Base-by-base conservation (phyloP, 2,113 vertebrate species). In the Tretioscincus oriximinensis region DNA sequence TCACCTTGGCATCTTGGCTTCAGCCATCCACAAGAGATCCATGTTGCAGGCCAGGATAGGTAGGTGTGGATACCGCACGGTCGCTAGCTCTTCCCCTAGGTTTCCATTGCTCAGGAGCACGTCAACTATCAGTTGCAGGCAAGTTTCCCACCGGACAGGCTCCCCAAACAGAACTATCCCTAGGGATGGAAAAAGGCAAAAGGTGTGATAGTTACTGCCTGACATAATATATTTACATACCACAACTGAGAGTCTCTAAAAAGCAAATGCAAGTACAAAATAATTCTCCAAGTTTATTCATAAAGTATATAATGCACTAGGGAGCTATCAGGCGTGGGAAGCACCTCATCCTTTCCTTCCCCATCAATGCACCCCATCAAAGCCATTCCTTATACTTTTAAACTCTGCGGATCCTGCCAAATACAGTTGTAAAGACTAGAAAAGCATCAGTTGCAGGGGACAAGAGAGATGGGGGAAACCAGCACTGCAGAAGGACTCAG, bases 21-120 rank as follows among this genome's bases (percentile, higher is more conserved):
- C 98, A 0, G 98, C 98, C 98, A 99, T 99, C 98, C 98, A 99
- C 80, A 99, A 92, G 72, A 99, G 96, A 89, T 99, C 98, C 97
- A 98, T 97, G 93, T 99, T 99, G 88, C 98, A 98, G 81, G 98
- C 98, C 63, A 99, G 90, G 65, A 99, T 72, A 0, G 98, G 98
- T 35, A 99, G 96, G 64, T 99, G 98, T 65, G 98, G 98, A 77
- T 97, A 97, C 1, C 94, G 95, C 1, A 76, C 85, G 0, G 89
- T 86, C 0, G 76, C 90, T 86, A 95, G 92, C 63, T 90, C 54
- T 6, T 90, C 91, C 61, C 93, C 96, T 9, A 95, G 97, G 77
- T 92, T 95, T 71, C 98, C 98, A 0, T 95, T 95, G 81, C 97
- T 97, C 84, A 98, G 89, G 5, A 99, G 97, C 0, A 99, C 93